phyloP scores from a whole-genome alignment of 2,797 vertebrate genomes.

The Lepus oiostolus region DNA sequence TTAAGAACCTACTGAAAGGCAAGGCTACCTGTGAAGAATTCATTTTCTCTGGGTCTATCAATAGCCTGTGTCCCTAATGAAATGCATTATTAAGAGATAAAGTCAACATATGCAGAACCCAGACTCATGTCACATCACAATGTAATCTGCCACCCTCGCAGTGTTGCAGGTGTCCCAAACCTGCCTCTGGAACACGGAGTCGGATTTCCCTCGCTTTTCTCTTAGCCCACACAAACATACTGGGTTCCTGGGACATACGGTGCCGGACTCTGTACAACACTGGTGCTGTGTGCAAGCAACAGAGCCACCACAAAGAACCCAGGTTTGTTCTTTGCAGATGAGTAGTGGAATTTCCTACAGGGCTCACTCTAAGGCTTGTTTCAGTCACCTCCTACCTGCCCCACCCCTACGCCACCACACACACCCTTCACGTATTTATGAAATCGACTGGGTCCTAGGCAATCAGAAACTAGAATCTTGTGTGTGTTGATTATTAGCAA shows the following conservation, averaged over 20 bases:
- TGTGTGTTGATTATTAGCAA: fast-evolving
- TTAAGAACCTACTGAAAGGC: conserved; percentile 57
- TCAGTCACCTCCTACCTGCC: neutral
- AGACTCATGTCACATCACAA: neutral
- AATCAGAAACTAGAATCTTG: neutral
- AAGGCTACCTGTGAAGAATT: conserved; percentile 54
- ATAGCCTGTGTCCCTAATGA: conserved; percentile 46
- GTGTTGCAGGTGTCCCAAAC: neutral
- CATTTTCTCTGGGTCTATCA: neutral
- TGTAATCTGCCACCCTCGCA: conserved; percentile 43
- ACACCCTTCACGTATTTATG: neutral
- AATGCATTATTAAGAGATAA: conserved; percentile 75
- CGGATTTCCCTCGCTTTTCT: neutral
- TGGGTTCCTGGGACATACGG: neutral
- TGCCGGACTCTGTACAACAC: neutral
- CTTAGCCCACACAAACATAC: neutral
- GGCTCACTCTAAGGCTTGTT: neutral
- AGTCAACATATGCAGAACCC: conserved; percentile 64
- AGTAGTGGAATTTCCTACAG: neutral
- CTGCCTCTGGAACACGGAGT: conserved; percentile 23
- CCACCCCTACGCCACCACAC: no score
- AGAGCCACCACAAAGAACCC: neutral
- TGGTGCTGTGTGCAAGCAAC: neutral
- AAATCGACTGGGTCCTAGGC: neutral
- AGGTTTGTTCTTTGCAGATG: conserved; percentile 23